Conservation (phyloP, 2,113 vertebrate genomes). For the Thunnus maccoyii region DNA sequence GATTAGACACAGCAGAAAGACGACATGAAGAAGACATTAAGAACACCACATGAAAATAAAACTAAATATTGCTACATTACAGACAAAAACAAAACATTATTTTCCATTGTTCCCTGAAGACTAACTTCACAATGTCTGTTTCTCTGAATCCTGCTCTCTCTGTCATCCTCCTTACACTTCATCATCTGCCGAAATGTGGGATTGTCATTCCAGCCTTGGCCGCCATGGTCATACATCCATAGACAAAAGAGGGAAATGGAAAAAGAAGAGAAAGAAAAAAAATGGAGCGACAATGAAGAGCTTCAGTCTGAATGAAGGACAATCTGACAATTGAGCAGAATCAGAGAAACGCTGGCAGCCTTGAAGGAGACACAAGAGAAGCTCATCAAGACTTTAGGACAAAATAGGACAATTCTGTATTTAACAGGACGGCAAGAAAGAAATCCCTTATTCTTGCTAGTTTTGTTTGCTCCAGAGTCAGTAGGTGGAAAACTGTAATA, state of each 20-base stretch:
- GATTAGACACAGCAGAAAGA: no score
- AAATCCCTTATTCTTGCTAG: not conserved
- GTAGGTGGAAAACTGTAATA: not conserved
- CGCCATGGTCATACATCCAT: not conserved
- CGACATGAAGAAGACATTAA: no score
- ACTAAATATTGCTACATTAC: no score
- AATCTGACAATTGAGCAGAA: conserved; percentile 34
- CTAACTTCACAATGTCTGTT: not conserved
- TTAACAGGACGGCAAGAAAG: conserved; percentile 4
- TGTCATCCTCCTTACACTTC: not conserved
- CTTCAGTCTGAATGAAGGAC: conserved; percentile 41
- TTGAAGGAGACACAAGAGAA: conserved; percentile 36
- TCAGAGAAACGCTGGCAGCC: conserved; percentile 19
- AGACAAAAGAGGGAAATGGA: not conserved
- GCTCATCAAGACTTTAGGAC: conserved; percentile 15
- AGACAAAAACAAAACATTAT: no score
- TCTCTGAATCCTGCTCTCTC: not conserved
- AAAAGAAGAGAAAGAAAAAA: not conserved
- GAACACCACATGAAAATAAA: no score
- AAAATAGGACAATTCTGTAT: not conserved
- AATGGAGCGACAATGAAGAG: conserved; percentile 17
- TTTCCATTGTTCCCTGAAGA: not conserved
- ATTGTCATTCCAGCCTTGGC: not conserved
- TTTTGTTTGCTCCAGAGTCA: not conserved
- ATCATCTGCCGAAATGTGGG: no score